These are phyloP conservation scores for Sorex maritimensis DNA, from an alignment of 2,797 vertebrate genomes.

Conservation along the genomic window DNA sequence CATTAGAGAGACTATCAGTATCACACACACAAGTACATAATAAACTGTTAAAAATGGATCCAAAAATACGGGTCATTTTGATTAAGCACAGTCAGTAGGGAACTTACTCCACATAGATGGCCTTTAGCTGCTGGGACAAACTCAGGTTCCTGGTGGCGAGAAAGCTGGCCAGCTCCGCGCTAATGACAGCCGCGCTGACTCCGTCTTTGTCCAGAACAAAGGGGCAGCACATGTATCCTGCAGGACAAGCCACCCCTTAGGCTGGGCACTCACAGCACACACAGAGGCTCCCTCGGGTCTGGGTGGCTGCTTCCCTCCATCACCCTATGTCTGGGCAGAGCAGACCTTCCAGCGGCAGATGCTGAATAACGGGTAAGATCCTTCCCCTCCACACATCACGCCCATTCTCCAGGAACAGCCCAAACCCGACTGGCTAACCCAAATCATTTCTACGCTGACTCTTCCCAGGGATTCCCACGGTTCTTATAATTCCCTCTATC, in stretches of 20 bases:
- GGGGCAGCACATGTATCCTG: slow-evolving; percentile 99
- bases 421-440: background rate
- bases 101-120: slow-evolving; percentile 96
- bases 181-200: slow-evolving; percentile 97
- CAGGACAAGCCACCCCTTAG: slow-evolving; percentile 60
- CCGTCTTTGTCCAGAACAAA: slow-evolving; percentile 98
- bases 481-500: background rate
- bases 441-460: background rate
- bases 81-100: background rate
- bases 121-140: slow-evolving; percentile 94
- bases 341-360: background rate
- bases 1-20: background rate
- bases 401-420: background rate
- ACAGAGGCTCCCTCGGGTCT: accelerated
- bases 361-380: background rate
- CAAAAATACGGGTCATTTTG: background rate
- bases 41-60: background rate
- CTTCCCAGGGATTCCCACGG: background rate
- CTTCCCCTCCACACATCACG: background rate
- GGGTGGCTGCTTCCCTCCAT: background rate
- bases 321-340: accelerated
- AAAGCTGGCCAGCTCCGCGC: slow-evolving; percentile 95
- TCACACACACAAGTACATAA: background rate
- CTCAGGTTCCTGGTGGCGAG: slow-evolving; percentile 93
- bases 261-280: background rate